phyloP scores from a whole-genome alignment of 2,113 vertebrate genomes.

The Limnothrissa miodon region DNA sequence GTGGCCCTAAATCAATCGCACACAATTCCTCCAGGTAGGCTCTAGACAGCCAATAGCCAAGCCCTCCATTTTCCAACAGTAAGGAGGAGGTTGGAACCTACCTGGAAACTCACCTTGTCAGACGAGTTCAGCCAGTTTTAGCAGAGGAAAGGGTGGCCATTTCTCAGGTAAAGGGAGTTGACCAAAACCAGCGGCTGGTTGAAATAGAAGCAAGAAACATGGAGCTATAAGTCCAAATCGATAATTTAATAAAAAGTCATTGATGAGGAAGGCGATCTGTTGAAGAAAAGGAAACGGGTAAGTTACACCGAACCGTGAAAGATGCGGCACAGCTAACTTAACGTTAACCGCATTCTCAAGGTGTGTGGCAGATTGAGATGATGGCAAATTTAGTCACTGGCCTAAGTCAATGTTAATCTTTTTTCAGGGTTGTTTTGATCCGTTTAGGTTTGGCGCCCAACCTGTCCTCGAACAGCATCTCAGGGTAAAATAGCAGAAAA shows the following conservation, averaged over 20 bases:
- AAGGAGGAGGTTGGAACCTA: neutral
- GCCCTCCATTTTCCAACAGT: conserved; percentile 3
- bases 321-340: neutral
- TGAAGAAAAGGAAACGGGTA: conserved; percentile 11
- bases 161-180: conserved; percentile 37
- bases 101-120: conserved; percentile 18
- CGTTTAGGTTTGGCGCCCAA: neutral
- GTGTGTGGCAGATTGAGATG: neutral
- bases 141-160: conserved; percentile 32
- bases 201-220: conserved; percentile 16
- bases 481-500: no score
- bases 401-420: neutral
- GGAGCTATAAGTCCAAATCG: neutral
- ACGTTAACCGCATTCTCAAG: neutral
- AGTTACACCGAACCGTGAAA: conserved; percentile 16
- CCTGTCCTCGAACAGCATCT: no score
- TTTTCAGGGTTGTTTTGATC: neutral
- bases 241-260: neutral
- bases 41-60: neutral
- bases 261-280: neutral
- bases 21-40: neutral
- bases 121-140: conserved; percentile 36
- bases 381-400: neutral
- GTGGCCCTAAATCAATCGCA: conserved; percentile 4
- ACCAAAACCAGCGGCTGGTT: neutral